phyloP scores from a whole-genome alignment of 2,888 invertebrate species.

The Pherbina coryleti region DNA sequence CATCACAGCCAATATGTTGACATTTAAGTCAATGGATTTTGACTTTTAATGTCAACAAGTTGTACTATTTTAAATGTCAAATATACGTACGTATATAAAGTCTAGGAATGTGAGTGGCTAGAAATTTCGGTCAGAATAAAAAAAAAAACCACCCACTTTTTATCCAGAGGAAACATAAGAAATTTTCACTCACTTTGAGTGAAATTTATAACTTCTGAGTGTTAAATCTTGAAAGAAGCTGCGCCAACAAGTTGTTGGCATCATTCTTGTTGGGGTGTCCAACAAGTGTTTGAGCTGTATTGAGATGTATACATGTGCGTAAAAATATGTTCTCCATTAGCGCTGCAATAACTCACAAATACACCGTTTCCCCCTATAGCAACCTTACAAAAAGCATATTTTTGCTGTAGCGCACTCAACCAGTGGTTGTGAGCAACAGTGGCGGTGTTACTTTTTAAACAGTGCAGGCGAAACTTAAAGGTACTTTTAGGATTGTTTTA shows the following conservation, averaged over 20 bases:
- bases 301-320: not conserved
- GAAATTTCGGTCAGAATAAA: no score
- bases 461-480: not conserved
- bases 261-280: not conserved
- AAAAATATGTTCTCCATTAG: not conserved
- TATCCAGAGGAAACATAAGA: no score
- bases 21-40: not conserved
- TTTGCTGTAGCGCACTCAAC: not conserved
- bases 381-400: no score
- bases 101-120: no score
- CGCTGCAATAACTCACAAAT: not conserved
- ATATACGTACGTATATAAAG: no score
- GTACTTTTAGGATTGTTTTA: not conserved
- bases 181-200: no score
- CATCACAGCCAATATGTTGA: not conserved
- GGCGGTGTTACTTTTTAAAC: not conserved
- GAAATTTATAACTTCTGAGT: no score
- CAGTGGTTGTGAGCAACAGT: slow-evolving; percentile 3
- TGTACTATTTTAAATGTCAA: no score
- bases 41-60: not conserved
- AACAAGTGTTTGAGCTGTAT: slow-evolving; percentile 13
- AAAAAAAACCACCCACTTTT: no score
- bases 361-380: not conserved
- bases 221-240: not conserved
- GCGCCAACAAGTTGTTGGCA: slow-evolving; percentile 1